These are phyloP conservation scores for Spodoptera litura DNA, from an alignment of 1,140 invertebrate species.

Conservation along the genomic window DNA sequence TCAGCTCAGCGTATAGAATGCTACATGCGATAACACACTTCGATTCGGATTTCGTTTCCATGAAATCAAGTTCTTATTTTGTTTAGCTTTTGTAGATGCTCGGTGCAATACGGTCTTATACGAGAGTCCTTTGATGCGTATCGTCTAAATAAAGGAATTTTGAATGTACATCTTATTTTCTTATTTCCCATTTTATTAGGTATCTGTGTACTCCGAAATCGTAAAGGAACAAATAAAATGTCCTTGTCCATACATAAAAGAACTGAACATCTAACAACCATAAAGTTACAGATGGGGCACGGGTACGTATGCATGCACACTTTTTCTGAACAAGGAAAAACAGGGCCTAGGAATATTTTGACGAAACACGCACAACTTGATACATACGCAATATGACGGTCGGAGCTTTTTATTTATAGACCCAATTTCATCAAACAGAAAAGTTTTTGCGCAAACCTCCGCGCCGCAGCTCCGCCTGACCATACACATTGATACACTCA, in stretches of 20 bases:
- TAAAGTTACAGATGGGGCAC: conserved; percentile 21
- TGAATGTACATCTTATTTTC: too few species aligned
- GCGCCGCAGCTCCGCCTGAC: conserved; percentile 47
- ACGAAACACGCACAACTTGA: conserved; percentile 31
- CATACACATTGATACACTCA: conserved; percentile 70
- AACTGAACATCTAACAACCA: conserved; percentile 2
- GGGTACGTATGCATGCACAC: conserved; percentile 3
- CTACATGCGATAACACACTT: conserved; percentile 43
- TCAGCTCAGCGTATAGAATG: conserved; percentile 36
- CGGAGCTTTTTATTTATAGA: conserved; percentile 46
- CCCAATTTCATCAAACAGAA: conserved; percentile 55
- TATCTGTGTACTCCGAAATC: too few species aligned
- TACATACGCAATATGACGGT: conserved; percentile 44
- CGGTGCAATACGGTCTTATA: conserved; percentile 18
- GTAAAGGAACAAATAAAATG: not conserved
- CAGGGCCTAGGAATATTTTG: conserved; percentile 35
- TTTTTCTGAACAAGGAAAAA: conserved; percentile 20
- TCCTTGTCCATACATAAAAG: not conserved
- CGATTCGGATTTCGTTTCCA: conserved; percentile 43
- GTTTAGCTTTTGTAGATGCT: conserved; percentile 14
- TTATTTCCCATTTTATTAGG: too few species aligned
- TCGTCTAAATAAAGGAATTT: too few species aligned
- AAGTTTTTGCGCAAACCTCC: conserved; percentile 53
- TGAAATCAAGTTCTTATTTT: conserved; percentile 41
- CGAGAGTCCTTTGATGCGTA: not conserved